Base-by-base conservation (phyloP, 1,140 invertebrate species). In the Drosophila kikkawai region DNA sequence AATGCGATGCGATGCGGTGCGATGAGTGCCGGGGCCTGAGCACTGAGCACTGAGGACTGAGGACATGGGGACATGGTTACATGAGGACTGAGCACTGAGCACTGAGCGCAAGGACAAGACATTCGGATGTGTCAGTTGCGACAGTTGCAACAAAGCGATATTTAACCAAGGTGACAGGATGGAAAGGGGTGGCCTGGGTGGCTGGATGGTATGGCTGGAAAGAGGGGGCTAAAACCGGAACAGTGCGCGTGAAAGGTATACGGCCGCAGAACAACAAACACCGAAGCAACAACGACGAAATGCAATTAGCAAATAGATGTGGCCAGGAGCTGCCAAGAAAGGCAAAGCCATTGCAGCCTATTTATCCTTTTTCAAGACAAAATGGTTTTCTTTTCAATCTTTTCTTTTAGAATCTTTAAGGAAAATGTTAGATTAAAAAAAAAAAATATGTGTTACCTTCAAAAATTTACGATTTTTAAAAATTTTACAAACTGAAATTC, bases 261-360 rank as follows among this genome's bases (percentile, higher is more conserved):
- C 56, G 69, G 76, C 78, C 80, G 76, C 77, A 59, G 56, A 77
- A 63, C 80, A 64, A 58, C 66, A 77, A 58, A 77, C 74, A 78
- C 12, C 55, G 37, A 8, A 37, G 45, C 57, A 56, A 59, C 63
- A 87, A 87, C 84, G 80, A 79, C 77, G 65, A 87, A 87, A 87
- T 84, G 84, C 84, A 87, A 87, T 87, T 87, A 87, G 84, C 86
- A 84, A 84, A 87, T 90, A 90, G 73, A 88, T 87, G 84, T 80
- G 84, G 84, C 81, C 65, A 78, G 51, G 60, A 65, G 34, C 22
- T 51, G 60, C 50, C 53, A 39, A 4, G 17, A n/a, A 19, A 39
- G 13, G 11, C 4, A 17, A 51, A 37, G 56, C 4, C 53, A 56
- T n/a, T 56, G 53, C 53, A 22, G 53, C 2, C 53, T 39, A 26